Base-by-base conservation (phyloP, 1,140 invertebrate species). In the Bombus pascuorum region DNA sequence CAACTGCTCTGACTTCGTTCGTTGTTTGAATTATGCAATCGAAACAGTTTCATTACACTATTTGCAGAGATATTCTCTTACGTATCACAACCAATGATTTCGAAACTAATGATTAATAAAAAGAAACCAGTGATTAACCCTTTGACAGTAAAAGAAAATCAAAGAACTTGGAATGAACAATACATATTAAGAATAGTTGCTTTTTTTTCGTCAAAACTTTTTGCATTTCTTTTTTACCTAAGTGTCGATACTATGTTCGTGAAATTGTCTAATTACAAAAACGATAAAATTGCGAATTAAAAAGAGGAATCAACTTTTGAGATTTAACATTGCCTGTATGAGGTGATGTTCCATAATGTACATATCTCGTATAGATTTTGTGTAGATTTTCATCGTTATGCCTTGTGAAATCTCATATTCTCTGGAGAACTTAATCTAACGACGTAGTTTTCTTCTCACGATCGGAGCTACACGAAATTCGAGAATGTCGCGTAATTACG, bases 21-120 rank as follows among this genome's bases (percentile, higher is more conserved):
- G 65, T 39, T 28, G 18, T 44, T 47, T 4, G 13, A 68, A 39
- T 83, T 77, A n/a, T 65, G 73, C 44, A 77, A 83, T 77, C 34
- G 22, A 66, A 37, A 42, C 15, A 3, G 22, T 44, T 68, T 6
- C 39, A 78, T 62, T 65, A 8, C 53, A 10, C 12, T 34, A 13
- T 18, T 37, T 25, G 15, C 65, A 28, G 32, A 42, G 10, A 13
- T 15, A 18, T 81, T 44, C 28, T n/a, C 2, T 28, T 42, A 1
- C 6, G 13, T 42, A 10, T 28, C 25, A 4, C 68, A 25, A 39
- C 0, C 70, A 28, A 72, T 72, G 18, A 8, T 32, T 18, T 12
- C 34, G 66, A 37, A 37, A 12, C 32, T 18, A 34, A 22, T 59
- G 10, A 59, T 59, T 59, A 0, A 59, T 59, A 12, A 59, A 59